These are phyloP conservation scores for Bubo bubo DNA, from an alignment of 2,113 vertebrate genomes.

Conservation along the genomic window DNA sequence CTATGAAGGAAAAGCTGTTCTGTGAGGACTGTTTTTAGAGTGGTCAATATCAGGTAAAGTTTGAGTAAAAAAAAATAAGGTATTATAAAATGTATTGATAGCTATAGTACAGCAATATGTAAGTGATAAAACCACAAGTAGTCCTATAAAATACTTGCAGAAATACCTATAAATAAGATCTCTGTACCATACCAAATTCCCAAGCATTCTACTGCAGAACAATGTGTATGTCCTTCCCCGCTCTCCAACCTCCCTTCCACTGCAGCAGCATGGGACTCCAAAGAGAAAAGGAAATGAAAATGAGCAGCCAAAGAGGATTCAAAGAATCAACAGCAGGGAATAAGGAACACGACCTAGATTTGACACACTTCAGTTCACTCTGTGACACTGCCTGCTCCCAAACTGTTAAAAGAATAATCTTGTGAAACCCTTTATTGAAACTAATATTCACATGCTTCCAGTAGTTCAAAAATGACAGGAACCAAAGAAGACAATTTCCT, in stretches of 20 bases:
- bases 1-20: neutral
- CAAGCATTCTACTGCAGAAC: neutral
- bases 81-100: neutral
- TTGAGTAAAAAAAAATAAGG: neutral
- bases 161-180: neutral
- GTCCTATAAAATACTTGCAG: neutral
- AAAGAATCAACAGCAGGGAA: neutral
- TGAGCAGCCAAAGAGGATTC: neutral
- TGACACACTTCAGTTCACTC: neutral
- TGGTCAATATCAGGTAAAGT: neutral
- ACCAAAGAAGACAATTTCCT: neutral
- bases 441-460: neutral
- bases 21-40: neutral
- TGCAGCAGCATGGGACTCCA: neutral
- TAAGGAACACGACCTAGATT: neutral
- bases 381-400: neutral
- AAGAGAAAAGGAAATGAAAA: neutral
- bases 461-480: neutral
- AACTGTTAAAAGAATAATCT: neutral
- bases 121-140: neutral
- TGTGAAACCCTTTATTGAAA: neutral
- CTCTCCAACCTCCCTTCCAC: neutral
- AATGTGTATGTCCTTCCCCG: neutral
- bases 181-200: neutral
- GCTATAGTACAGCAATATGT: neutral